phyloP scores from a whole-genome alignment of 2,797 vertebrate species.

The Bradypodion ventrale region DNA sequence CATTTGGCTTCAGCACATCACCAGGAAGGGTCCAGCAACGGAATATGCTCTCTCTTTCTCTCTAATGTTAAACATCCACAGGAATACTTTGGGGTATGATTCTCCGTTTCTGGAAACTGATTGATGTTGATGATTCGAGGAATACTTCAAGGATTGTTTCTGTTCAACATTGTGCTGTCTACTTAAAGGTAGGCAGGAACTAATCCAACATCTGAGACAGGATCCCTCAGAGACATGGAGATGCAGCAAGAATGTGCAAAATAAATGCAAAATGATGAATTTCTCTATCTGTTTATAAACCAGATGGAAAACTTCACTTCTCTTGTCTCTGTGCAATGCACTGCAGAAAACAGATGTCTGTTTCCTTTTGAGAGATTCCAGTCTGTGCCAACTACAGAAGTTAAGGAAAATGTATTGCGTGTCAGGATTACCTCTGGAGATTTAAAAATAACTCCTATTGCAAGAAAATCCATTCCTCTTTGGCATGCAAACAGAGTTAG shows the following conservation, averaged over 20 bases:
- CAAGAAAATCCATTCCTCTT: constrained; percentile 12
- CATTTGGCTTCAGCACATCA: too few species aligned
- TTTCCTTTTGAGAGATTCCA: background rate
- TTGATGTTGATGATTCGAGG: background rate
- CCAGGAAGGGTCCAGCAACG: too few species aligned
- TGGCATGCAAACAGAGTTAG: background rate
- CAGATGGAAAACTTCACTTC: background rate
- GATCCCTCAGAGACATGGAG: background rate
- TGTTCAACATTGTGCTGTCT: background rate
- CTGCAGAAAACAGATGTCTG: constrained; percentile 18
- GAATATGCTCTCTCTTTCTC: too few species aligned
- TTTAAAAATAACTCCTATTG: constrained; percentile 34
- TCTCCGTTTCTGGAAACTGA: background rate
- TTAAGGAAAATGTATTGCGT: background rate
- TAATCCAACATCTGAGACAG: background rate
- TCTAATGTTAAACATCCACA: background rate
- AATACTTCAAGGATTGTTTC: background rate
- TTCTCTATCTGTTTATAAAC: background rate
- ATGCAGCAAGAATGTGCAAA: background rate
- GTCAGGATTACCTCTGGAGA: background rate
- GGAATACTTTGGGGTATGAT: background rate
- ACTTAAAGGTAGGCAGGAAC: background rate
- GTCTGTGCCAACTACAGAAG: background rate
- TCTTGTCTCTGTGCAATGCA: constrained; percentile 3
- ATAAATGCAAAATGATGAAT: background rate